A percentile compares a stretch with the other conserved stretches of the same genome.
phyloP scores from a whole-genome alignment of 2,797 vertebrate genomes.

The Dallia pectoralis region DNA sequence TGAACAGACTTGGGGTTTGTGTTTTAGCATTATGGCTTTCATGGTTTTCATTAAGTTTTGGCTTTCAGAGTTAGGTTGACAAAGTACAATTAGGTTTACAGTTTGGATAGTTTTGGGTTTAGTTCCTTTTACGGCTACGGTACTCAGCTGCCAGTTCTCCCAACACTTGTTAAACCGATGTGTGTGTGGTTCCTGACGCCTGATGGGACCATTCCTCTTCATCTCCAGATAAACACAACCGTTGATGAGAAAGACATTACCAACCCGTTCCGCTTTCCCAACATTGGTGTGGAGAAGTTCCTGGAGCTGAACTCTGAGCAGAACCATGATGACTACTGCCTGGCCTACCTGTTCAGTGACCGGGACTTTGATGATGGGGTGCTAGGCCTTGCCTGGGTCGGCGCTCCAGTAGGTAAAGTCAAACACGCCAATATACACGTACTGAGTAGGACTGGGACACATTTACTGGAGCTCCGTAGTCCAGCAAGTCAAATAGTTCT shows the following conservation, averaged over 20 bases:
- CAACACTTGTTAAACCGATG: not conserved
- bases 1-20: no score
- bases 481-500: no score
- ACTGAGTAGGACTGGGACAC: no score
- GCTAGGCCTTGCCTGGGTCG: constrained; percentile 96
- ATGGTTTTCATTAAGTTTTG: no score
- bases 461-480: no score
- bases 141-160: no score
- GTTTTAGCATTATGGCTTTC: no score
- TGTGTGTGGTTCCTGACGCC: not conserved
- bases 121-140: no score
- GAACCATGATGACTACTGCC: constrained; percentile 96
- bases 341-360: constrained; percentile 97
- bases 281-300: constrained; percentile 98
- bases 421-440: constrained; percentile 4
- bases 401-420: constrained; percentile 91
- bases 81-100: no score
- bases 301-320: constrained; percentile 98
- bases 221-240: constrained; percentile 87
- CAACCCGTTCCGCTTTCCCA: constrained; percentile 95
- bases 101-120: no score
- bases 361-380: constrained; percentile 97
- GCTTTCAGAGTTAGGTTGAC: no score
- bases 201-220: not conserved
- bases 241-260: constrained; percentile 75